phyloP scores from a whole-genome alignment of 2,888 invertebrate genomes.

The Brenthis hecate region DNA sequence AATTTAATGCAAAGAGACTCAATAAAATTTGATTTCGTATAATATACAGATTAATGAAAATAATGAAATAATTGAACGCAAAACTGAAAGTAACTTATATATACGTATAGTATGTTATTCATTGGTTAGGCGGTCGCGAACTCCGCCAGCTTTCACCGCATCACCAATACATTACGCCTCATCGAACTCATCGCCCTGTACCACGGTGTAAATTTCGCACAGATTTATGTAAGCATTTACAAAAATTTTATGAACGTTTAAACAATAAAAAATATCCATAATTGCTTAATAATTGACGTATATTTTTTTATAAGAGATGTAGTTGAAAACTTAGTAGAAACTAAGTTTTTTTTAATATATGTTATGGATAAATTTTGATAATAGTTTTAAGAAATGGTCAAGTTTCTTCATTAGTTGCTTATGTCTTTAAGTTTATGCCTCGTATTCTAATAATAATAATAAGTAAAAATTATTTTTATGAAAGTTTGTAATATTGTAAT shows the following conservation, averaged over 20 bases:
- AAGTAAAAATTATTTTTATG: too few relatives aligned
- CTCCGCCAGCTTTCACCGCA: constrained; percentile 20
- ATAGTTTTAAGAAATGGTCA: too few relatives aligned
- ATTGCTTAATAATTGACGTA: too few relatives aligned
- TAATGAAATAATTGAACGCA: not conserved
- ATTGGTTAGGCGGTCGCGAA: constrained; percentile 14
- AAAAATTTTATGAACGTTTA: not conserved
- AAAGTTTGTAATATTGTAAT: too few relatives aligned
- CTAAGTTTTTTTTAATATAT: not conserved
- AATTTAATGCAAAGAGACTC: too few relatives aligned
- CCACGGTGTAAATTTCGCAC: constrained; percentile 12
- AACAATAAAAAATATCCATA: not conserved
- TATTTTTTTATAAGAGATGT: too few relatives aligned
- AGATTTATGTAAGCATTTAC: constrained; percentile 12
- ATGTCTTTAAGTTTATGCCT: too few relatives aligned
- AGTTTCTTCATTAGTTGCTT: too few relatives aligned
- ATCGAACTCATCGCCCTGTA: constrained; percentile 20
- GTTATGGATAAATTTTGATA: not conserved
- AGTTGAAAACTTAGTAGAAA: too few relatives aligned
- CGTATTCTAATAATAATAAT: too few relatives aligned
- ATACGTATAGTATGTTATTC: constrained; percentile 1
- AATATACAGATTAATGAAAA: too few relatives aligned
- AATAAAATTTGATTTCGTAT: too few relatives aligned
- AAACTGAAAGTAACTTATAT: constrained; percentile 2
- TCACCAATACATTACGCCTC: constrained; percentile 20